A percentile compares a stretch with the other conserved stretches of the same genome.
Evolutionary conservation across 1,140 invertebrate genomes (phyloP).

Genomic region (Apolygus lucorum): DNA sequence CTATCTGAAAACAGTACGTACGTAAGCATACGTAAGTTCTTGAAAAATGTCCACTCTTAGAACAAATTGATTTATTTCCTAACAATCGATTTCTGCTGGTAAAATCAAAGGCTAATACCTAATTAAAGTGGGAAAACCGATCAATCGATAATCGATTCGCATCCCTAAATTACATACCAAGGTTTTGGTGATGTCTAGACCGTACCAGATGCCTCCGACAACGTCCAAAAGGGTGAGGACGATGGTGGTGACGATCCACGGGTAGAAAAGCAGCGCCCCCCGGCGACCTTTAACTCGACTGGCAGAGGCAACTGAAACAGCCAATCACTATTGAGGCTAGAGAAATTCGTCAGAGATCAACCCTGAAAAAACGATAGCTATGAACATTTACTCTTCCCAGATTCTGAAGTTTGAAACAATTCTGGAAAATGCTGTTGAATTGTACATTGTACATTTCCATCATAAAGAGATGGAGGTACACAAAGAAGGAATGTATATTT

Average conservation of each 20-base stretch:
- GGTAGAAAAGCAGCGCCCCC: constrained; percentile 17
- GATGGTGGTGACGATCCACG: constrained; percentile 23
- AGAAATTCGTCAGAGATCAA: not conserved
- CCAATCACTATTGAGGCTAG: not conserved
- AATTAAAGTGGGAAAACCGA: not conserved
- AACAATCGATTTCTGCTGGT: too few species aligned
- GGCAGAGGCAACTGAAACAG: constrained; percentile 18
- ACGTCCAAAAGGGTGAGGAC: constrained; percentile 12
- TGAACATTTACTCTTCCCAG: too few species aligned
- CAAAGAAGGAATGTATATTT: too few species aligned
- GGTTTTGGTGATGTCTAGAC: constrained; percentile 20
- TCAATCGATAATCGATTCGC: not conserved
- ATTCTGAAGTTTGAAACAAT: too few species aligned
- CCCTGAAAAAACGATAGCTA: not conserved
- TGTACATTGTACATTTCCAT: too few species aligned
- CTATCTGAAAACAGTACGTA: too few species aligned
- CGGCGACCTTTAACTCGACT: constrained; percentile 11
- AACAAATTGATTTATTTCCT: too few species aligned
- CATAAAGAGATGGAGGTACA: too few species aligned
- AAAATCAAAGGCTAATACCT: not conserved
- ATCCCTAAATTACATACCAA: constrained; percentile 6
- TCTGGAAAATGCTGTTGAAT: too few species aligned
- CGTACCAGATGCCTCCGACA: constrained; percentile 7
- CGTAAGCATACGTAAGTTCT: too few species aligned
- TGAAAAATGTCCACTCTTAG: too few species aligned